Conservation (phyloP, 1,140 invertebrate species). For the Stenopsyche tienmushanensis region DNA sequence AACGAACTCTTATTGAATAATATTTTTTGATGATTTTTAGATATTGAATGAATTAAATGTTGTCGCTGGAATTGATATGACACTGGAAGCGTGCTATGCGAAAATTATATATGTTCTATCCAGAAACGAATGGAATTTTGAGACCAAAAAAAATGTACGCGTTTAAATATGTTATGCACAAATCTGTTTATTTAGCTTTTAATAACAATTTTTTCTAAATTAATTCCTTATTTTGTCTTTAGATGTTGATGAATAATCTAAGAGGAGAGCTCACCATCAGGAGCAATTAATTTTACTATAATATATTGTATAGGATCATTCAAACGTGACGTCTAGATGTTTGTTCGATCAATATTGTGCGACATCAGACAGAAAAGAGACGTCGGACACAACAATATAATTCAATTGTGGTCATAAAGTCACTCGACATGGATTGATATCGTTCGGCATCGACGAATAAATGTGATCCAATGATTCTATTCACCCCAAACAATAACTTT, state of each 20-base stretch:
- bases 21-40: slow-evolving; percentile 45
- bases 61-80: slow-evolving; percentile 92
- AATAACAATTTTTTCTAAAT: slow-evolving; percentile 8
- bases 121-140: slow-evolving; percentile 73
- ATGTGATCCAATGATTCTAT: too few species aligned
- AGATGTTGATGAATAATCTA: slow-evolving; percentile 81
- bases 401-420: too few species aligned
- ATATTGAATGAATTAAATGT: slow-evolving; percentile 68
- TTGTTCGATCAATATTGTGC: too few species aligned
- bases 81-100: slow-evolving; percentile 88
- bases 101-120: slow-evolving; percentile 91
- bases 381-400: too few species aligned
- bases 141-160: slow-evolving; percentile 69
- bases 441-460: too few species aligned
- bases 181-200: not conserved
- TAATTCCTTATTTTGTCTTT: slow-evolving; percentile 38
- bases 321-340: too few species aligned
- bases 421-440: too few species aligned
- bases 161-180: not conserved
- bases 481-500: too few species aligned
- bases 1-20: too few species aligned
- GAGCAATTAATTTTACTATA: too few species aligned
- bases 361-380: too few species aligned
- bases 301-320: too few species aligned
- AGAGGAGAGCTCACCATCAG: slow-evolving; percentile 56